phyloP scores from a whole-genome alignment of 2,797 vertebrate species.

The Ctenopoma multispine region DNA sequence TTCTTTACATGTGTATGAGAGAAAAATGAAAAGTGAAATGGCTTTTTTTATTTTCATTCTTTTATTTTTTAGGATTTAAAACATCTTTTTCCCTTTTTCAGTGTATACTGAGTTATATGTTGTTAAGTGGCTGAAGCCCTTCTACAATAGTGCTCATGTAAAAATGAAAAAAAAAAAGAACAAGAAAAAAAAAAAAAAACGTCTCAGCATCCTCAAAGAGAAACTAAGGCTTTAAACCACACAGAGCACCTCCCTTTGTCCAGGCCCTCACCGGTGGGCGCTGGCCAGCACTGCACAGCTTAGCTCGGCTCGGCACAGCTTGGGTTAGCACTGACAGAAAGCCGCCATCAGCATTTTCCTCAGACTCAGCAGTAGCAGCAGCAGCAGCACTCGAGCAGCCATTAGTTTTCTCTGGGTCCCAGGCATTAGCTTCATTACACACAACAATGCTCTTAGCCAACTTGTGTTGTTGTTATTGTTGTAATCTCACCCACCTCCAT shows the following conservation, averaged over 20 bases:
- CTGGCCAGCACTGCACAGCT: conserved; percentile 86
- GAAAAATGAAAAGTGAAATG: conserved; percentile 84
- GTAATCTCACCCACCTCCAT: conserved; percentile 48
- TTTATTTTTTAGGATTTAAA: conserved; percentile 67
- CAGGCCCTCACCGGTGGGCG: conserved; percentile 90
- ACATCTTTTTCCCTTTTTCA: conserved; percentile 82
- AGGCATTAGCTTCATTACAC: conserved; percentile 64
- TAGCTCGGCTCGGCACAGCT: conserved; percentile 80
- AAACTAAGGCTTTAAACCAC: conserved; percentile 95
- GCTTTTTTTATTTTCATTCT: conserved; percentile 55
- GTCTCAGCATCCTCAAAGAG: conserved; percentile 91
- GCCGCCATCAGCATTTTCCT: conserved; percentile 73
- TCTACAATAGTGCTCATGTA: conserved; percentile 74
- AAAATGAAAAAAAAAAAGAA: conserved; percentile 43
- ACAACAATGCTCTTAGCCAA: conserved; percentile 71
- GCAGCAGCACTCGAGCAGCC: conserved; percentile 78
- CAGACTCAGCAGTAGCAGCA: conserved; percentile 61
- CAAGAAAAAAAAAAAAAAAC: conserved; percentile 16
- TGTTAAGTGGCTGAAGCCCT: conserved; percentile 91
- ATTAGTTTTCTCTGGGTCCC: conserved; percentile 75
- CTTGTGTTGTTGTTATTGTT: conserved; percentile 62
- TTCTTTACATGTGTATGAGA: conserved; percentile 87
- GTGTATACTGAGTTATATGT: conserved; percentile 96
- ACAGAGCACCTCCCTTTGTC: conserved; percentile 96
- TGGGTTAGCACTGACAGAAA: conserved; percentile 76